Percentiles rank a stretch among this genome's conserved stretches.
Evolutionary conservation across 2,797 vertebrate genomes (phyloP).

Genomic region (Balearica regulorum): DNA sequence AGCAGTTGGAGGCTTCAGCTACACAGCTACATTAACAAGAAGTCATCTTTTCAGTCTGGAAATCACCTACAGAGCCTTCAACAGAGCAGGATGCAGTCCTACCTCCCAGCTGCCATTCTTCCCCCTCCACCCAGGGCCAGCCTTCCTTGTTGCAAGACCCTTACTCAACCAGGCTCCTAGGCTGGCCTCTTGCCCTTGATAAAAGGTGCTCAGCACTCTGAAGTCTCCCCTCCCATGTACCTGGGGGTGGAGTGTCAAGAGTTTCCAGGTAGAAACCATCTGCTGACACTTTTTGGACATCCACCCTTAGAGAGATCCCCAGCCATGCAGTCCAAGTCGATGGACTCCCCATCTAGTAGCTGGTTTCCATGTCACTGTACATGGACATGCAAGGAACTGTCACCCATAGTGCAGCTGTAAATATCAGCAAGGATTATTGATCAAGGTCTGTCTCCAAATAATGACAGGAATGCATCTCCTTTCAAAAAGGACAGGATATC

Average conservation of each 20-base stretch:
- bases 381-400: slow-evolving; percentile 63
- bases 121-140: not conserved
- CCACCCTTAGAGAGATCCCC: not conserved
- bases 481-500: slow-evolving; percentile 65
- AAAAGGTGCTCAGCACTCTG: not conserved
- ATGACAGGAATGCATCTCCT: slow-evolving; percentile 73
- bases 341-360: slow-evolving; percentile 7
- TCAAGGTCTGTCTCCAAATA: slow-evolving; percentile 75
- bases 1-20: not conserved
- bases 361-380: slow-evolving; percentile 53
- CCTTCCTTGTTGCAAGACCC: not conserved
- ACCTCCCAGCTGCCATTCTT: not conserved
- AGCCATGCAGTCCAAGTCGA: not conserved
- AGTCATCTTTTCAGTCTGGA: not conserved
- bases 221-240: not conserved
- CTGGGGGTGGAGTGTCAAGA: no score
- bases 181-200: not conserved
- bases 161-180: not conserved
- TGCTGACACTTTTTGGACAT: not conserved
- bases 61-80: not conserved
- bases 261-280: not conserved
- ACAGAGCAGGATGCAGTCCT: not conserved
- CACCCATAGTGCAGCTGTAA: slow-evolving; percentile 60
- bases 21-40: not conserved
- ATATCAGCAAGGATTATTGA: slow-evolving; percentile 74